A percentile compares a stretch with the other conserved stretches of the same genome.
Evolutionary conservation across 2,888 invertebrate genomes (phyloP).

Genomic region (Autographa gamma): DNA sequence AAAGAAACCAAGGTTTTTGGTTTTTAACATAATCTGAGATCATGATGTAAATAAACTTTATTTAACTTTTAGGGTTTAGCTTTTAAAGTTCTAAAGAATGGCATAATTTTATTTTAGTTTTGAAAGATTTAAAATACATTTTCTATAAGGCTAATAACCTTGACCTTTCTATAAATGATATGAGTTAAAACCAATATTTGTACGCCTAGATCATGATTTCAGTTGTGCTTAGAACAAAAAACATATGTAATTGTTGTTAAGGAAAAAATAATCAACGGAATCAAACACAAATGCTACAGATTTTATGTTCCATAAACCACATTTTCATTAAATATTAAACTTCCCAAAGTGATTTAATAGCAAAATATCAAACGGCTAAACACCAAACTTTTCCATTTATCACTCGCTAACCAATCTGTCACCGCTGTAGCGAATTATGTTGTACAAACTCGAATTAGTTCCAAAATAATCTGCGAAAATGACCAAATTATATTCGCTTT

Average conservation of each 20-base stretch:
- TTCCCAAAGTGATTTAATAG: neutral
- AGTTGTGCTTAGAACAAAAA: no score
- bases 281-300: neutral
- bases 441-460: slow-evolving; percentile 1
- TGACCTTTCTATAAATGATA: no score
- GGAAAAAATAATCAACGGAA: no score
- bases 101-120: no score
- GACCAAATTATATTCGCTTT: neutral
- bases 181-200: no score
- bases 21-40: neutral
- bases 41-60: neutral
- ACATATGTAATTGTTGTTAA: no score
- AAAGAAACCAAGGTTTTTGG: neutral
- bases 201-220: no score
- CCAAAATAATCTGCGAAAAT: neutral
- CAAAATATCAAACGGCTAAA: neutral
- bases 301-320: neutral
- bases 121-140: no score
- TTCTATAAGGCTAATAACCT: no score
- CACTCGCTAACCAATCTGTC: neutral
- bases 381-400: neutral
- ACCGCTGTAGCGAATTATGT: slow-evolving; percentile 1
- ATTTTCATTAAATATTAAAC: neutral
- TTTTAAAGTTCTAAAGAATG: no score
- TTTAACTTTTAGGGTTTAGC: no score